Conservation (phyloP, 2,888 invertebrate genomes). For the Diarsia rubi region DNA sequence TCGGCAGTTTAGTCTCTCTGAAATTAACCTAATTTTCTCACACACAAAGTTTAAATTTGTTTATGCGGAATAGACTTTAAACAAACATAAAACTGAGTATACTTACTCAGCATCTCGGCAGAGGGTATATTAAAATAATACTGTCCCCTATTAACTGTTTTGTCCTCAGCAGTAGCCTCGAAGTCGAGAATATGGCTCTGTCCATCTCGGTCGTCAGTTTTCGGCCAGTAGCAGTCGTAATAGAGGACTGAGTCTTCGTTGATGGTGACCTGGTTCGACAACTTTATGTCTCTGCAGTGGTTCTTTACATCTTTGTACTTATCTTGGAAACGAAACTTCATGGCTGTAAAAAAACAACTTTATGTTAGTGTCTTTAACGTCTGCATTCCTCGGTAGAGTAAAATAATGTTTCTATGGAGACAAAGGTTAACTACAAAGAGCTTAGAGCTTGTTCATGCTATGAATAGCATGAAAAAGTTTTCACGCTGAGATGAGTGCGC, state of each 20-base stretch:
- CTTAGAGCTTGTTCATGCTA: neutral
- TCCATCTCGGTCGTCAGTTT: slow-evolving; percentile 77
- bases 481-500: neutral
- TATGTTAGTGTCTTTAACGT: neutral
- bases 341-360: slow-evolving; percentile 77
- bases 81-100: neutral
- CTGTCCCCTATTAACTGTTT: slow-evolving; percentile 80
- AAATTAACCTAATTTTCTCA: neutral
- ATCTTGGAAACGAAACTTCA: slow-evolving; percentile 86
- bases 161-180: slow-evolving; percentile 82
- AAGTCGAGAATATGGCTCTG: slow-evolving; percentile 85
- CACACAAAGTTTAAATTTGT: neutral
- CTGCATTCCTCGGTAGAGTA: neutral
- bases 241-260: slow-evolving; percentile 85
- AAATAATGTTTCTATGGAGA: neutral
- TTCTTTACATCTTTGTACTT: slow-evolving; percentile 73
- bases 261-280: slow-evolving; percentile 81
- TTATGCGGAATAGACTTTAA: neutral
- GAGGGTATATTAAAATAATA: slow-evolving; percentile 87
- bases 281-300: slow-evolving; percentile 85
- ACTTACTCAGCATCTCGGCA: slow-evolving; percentile 86
- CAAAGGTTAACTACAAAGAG: neutral
- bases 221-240: slow-evolving; percentile 87
- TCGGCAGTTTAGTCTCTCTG: neutral
- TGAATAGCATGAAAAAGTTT: neutral